Evolutionary conservation across 2,113 vertebrate species (phyloP), one percentile per base, ranked within the genome.

Genomic region (Bos javanicus): DNA sequence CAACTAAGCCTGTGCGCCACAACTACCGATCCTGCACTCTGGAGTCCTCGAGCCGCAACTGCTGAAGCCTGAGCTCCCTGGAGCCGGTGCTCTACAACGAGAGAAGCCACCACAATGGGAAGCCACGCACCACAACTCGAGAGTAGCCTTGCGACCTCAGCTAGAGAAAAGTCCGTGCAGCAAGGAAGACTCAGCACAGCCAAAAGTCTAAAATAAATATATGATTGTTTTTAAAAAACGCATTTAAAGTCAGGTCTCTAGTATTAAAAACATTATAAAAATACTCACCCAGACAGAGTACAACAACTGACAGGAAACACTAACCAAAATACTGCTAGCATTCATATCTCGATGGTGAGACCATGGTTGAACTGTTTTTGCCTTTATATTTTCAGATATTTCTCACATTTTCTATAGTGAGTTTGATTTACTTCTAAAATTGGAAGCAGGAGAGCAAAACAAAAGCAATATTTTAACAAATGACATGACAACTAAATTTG

Each of bases 351-450:
- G 39, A 30, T 46, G 76, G n/a, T 78, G 25, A 94, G 62, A 83
- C 16, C n/a, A 52, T n/a, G 43, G 36, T 1, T n/a, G 60, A 92
- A 92, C 11, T 60, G n/a, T 88, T 50, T 92, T 95, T 48, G 84
- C 74, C 59, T 54, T 60, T 17, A 13, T 46, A 67, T 46, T 90
- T 97, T 92, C 80, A 97, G 64, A 28, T 86, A 94, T 19, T 74
- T 88, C 86, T 87, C 48, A 90, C 39, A 90, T 92, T 97, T 89
- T 64, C 80, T 90, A 81, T 33, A 60, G 36, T 52, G n/a, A 94
- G 33, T 23, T 36, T 89, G 14, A 94, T 91, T 83, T 78, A 93
- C 52, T 76, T 96, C 57, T 90, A 94, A 97, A 96, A 62, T 0
- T 74, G 21, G 52, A 30, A 6, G 6, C 0, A 1, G 8, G 87